Base-by-base conservation (phyloP, 2,797 vertebrate species). In the Anisognathus igniventris region DNA sequence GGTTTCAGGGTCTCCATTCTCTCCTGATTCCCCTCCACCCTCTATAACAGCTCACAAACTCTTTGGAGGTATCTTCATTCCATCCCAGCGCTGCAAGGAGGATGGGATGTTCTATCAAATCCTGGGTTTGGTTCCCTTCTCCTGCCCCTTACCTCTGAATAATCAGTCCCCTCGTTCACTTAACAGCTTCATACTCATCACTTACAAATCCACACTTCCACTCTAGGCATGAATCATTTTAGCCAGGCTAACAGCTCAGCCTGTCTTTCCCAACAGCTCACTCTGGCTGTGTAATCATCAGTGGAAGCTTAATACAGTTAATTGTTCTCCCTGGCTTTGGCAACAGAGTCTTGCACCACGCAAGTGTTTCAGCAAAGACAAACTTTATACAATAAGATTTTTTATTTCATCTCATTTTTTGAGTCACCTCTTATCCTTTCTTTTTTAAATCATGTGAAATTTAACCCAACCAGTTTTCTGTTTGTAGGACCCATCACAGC, bases 161-260 rank as follows among this genome's bases (percentile, higher is more conserved):
- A 74, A 53, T 77, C 42, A 18, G 35, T 58, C n/a, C 61, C 39
- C 25, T 47, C 1, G 6, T 44, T 47, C 2, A 1, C 20, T 42
- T 60, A 76, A 53, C 19, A 28, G 4, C 45, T 90, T 92, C 17
- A 54, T 10, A 27, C 14, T 86, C 45, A 47, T 61, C 2, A 0
- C 58, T 81, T 65, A 75, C 28, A 90, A 58, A 83, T 88, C 54
- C 44, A n/a, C 12, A 12, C 88, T 90, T 94, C 53, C 39, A 74
- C 62, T 86, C 47, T 17, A 60, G 65, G 39, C 28, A 51, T 93
- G 88, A 95, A 92, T 93, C 89, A 93, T 86, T 93, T 80, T 50
- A 79, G 44, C 76, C 88, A 72, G 67, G 28, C 23, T 58, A 44
- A 74, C 57, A 86, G 17, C 54, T 68, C 68, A 60, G 33, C 57